Evolutionary conservation across 2,888 invertebrate genomes (phyloP).

Genomic region (Lithophane semibrunnea): DNA sequence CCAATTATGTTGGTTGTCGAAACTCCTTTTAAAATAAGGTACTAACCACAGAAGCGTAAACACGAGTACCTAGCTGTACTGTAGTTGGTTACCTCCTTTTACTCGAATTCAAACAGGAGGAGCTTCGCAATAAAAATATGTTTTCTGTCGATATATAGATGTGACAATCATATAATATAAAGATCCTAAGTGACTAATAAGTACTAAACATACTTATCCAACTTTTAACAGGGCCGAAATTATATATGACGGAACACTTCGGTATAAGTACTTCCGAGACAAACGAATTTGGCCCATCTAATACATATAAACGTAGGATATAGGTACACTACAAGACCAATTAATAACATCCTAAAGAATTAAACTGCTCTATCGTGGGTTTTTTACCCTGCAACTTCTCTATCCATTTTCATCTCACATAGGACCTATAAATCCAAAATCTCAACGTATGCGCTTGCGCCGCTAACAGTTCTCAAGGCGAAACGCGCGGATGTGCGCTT

Average conservation of each 20-base stretch:
- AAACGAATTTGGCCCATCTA: background rate
- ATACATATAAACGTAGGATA: background rate
- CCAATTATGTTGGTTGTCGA: conserved; percentile 14
- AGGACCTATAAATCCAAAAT: conserved; percentile 53
- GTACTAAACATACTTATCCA: background rate
- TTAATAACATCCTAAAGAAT: background rate
- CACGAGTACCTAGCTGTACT: background rate
- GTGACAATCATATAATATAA: background rate
- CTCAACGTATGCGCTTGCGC: conserved; percentile 43
- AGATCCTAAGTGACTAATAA: background rate
- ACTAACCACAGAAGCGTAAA: background rate
- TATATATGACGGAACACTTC: background rate
- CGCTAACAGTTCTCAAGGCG: conserved; percentile 73
- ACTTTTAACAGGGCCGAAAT: background rate
- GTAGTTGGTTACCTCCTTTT: background rate
- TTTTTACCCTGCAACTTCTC: conserved; percentile 1
- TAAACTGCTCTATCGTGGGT: background rate
- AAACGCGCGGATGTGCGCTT: conserved; percentile 69
- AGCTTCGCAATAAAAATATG: background rate
- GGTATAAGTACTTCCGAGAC: background rate
- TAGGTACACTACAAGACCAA: background rate
- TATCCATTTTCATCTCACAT: conserved; percentile 30
- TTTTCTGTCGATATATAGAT: background rate
- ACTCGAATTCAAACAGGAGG: background rate
- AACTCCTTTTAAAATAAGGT: conserved; percentile 9